A percentile compares a stretch with the other conserved stretches of the same genome.
phyloP scores from a whole-genome alignment of 2,113 vertebrate genomes.

The Sciurus niger region DNA sequence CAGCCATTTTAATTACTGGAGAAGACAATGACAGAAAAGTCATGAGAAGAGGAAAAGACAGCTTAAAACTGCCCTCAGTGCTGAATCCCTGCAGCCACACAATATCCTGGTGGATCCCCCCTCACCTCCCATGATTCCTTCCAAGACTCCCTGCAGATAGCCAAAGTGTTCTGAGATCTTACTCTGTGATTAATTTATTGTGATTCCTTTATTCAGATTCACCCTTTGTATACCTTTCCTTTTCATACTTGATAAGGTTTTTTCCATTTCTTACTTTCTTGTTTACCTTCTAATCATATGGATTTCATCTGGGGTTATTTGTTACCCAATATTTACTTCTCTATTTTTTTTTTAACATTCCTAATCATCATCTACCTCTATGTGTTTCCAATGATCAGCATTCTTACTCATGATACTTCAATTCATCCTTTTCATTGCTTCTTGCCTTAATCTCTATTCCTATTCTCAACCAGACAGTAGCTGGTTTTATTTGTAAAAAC shows the following conservation, averaged over 20 bases:
- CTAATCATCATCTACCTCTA: not conserved
- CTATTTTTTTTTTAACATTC: not conserved
- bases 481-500: not conserved
- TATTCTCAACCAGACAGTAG: not conserved
- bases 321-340: not conserved
- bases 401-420: not conserved
- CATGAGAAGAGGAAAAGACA: not conserved
- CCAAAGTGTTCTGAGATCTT: not conserved
- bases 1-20: not conserved
- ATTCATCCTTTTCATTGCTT: not conserved
- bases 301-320: not conserved
- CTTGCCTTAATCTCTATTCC: not conserved
- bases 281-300: not conserved
- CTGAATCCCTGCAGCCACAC: not conserved
- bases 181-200: not conserved
- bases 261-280: not conserved
- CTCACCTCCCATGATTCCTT: not conserved
- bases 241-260: not conserved
- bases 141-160: not conserved
- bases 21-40: not conserved
- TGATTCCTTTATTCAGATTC: not conserved
- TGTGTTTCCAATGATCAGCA: not conserved
- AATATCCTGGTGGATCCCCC: fast-evolving
- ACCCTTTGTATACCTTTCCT: not conserved
- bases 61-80: not conserved